Conservation (phyloP, 2,888 invertebrate genomes). For the Myopa tessellatipennis region DNA sequence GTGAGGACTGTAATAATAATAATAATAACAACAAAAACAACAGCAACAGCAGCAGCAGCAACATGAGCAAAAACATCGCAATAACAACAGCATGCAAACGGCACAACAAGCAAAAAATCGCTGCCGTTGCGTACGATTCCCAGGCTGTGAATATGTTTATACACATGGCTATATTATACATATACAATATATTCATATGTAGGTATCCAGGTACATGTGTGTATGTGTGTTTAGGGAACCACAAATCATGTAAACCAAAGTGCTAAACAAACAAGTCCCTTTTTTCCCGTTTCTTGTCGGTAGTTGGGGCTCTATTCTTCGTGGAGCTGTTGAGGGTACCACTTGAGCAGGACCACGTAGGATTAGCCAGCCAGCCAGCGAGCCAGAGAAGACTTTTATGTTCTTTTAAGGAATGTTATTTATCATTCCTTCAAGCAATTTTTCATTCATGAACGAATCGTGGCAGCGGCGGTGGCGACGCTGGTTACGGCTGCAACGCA, state of each 20-base stretch:
- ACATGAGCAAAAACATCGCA: conserved; percentile 22
- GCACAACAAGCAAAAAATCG: conserved; percentile 37
- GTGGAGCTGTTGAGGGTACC: neutral
- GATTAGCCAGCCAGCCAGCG: neutral
- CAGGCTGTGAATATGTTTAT: conserved; percentile 9
- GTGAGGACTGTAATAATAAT: conserved; percentile 44
- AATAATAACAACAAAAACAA: conserved; percentile 20
- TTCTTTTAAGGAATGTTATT: conserved; percentile 59
- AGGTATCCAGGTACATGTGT: neutral
- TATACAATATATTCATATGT: neutral
- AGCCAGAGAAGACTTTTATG: conserved; percentile 49
- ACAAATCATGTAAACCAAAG: conserved; percentile 52
- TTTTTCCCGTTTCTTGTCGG: conserved; percentile 41
- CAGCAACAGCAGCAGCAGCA: conserved; percentile 33
- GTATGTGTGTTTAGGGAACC: conserved; percentile 24
- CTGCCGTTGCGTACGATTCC: conserved; percentile 38
- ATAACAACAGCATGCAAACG: conserved; percentile 35
- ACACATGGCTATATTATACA: too few species aligned
- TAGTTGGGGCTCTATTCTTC: neutral
- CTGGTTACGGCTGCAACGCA: conserved; percentile 4
- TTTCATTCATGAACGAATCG: conserved; percentile 53
- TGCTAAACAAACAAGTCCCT: conserved; percentile 57
- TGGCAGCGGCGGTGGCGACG: neutral
- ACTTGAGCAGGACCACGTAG: conserved; percentile 13
- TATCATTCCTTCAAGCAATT: conserved; percentile 62